Evolutionary conservation across 2,113 vertebrate species (phyloP), one percentile per base, ranked within the genome.

Genomic region (Orycteropus afer): DNA sequence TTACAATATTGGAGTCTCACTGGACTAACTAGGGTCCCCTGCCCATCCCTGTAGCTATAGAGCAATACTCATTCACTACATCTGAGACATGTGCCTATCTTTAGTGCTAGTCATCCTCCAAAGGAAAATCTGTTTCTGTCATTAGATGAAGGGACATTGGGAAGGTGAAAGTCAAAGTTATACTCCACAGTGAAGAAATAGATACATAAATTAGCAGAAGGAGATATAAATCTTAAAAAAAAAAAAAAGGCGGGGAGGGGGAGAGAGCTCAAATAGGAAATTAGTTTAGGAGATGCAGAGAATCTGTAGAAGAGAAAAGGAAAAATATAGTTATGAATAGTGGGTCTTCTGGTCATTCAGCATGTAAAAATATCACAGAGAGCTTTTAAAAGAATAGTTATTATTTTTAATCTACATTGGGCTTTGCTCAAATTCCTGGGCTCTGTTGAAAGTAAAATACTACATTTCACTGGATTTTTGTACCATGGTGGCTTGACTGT

Each of bases 401-500:
- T 13, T 2, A 27, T 49, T 77, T 95, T 71, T 51, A 86, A 93
- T 84, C 57, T 93, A 3, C 23, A 34, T 4, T 79, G 10, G 25
- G 57, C 29, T 69, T 85, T 94, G 22, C 8, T 29, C 7, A 34
- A 71, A 57, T 77, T 49, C 27, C 55, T 49, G 20, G 15, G n/a
- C 23, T 69, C 27, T 45, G 23, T 37, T 49, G 23, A 93, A 93
- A 94, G 55, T 32, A 81, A 90, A 93, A 85, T 34, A 47, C 53
- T 45, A 61, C 22, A 71, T 45, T 63, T 2, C 34, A 53, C 15
- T 89, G 47, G 17, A 29, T n/a, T n/a, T n/a, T n/a, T n/a, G n/a
- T n/a, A n/a, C n/a, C n/a, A n/a, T n/a, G n/a, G n/a, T n/a, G n/a
- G n/a, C n/a, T n/a, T n/a, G n/a, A n/a, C n/a, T n/a, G n/a, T n/a